Conservation (phyloP, 1,140 invertebrate genomes). For the Apis cerana region DNA sequence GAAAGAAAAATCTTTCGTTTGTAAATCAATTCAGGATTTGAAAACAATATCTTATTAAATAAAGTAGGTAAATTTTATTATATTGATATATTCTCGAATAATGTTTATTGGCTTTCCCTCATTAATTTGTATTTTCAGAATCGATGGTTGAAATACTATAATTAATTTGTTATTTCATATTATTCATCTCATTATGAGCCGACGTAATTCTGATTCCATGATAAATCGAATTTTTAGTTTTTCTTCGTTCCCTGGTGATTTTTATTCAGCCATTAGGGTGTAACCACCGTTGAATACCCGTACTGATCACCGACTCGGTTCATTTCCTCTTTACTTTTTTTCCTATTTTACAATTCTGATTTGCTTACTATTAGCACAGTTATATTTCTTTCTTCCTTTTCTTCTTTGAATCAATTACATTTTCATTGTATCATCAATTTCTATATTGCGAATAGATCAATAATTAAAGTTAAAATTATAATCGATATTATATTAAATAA, state of each 20-base stretch:
- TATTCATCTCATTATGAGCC: not conserved
- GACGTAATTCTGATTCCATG: not conserved
- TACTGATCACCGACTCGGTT: not conserved
- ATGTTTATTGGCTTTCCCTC: not conserved
- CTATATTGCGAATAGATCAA: not conserved
- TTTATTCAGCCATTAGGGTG: not conserved
- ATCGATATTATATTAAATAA: too few relatives aligned
- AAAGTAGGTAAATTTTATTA: not conserved
- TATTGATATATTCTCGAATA: not conserved
- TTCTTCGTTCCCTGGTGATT: not conserved
- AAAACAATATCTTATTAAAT: too few relatives aligned
- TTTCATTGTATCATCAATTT: not conserved
- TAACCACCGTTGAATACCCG: not conserved
- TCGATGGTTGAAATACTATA: not conserved
- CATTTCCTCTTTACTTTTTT: not conserved
- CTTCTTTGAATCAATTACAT: not conserved
- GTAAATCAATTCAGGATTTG: too few relatives aligned
- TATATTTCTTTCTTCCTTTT: too few relatives aligned
- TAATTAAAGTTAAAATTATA: not conserved
- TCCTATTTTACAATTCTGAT: too few relatives aligned
- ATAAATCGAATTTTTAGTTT: not conserved
- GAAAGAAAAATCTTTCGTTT: too few relatives aligned
- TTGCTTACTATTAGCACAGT: too few relatives aligned
- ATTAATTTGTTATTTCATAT: not conserved
- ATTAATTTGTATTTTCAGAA: constrained; percentile 3